phyloP scores from a whole-genome alignment of 2,888 invertebrate genomes.

The Mythimna pallens region DNA sequence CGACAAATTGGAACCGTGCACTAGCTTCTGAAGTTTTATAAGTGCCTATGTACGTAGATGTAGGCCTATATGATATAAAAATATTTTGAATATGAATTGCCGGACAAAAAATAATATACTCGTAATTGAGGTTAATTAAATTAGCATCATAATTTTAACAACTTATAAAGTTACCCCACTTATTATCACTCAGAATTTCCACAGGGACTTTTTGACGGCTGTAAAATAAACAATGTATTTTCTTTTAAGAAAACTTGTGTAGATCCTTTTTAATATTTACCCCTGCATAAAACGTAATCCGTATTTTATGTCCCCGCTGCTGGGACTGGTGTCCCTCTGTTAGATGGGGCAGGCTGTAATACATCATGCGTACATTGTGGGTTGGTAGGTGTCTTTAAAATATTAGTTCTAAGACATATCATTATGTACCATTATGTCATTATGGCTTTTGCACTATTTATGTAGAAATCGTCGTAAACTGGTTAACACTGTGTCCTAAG shows the following conservation, averaged over 20 bases:
- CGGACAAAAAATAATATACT: neutral
- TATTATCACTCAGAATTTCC: conserved; percentile 12
- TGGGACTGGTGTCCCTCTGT: conserved; percentile 6
- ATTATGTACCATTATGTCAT: no score
- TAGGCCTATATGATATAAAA: no score
- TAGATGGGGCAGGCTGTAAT: neutral
- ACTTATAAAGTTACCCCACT: conserved; percentile 1
- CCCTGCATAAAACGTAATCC: neutral
- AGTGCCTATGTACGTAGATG: no score
- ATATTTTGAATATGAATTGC: no score
- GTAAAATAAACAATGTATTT: neutral
- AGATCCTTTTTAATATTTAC: conserved; percentile 13
- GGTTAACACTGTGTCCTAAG: neutral
- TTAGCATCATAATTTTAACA: conserved; percentile 1
- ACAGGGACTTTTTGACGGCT: neutral
- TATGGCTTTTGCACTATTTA: neutral
- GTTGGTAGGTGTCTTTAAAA: neutral
- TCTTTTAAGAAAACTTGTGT: neutral
- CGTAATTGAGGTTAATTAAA: conserved; percentile 12
- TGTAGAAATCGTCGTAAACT: neutral
- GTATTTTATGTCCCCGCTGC: conserved; percentile 14
- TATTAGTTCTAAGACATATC: neutral
- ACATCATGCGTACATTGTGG: conserved; percentile 6
- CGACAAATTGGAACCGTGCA: no score
- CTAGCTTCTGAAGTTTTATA: no score